Percentiles rank a stretch among this genome's conserved stretches.
Conservation (phyloP, 2,888 invertebrate species). For the Rhodophaea formosa region DNA sequence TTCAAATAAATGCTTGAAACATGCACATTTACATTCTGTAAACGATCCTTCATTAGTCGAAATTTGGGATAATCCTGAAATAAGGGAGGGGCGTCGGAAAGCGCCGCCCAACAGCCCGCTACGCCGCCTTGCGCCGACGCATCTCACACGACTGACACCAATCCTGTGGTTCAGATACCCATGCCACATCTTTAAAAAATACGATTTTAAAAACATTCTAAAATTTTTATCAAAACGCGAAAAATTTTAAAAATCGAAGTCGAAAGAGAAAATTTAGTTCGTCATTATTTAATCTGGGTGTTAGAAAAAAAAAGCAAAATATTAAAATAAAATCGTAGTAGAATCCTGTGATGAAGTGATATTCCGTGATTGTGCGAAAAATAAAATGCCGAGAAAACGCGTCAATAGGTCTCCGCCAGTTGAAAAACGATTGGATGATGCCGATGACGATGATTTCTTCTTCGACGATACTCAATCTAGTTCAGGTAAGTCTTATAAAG, state of each 20-base stretch:
- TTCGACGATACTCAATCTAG: constrained; percentile 72
- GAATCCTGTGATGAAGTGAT: constrained; percentile 33
- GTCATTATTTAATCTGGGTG: too few species aligned
- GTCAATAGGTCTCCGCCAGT: constrained; percentile 55
- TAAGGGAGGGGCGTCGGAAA: constrained; percentile 61
- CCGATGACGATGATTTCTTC: constrained; percentile 71
- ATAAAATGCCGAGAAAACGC: constrained; percentile 69
- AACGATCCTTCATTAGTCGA: constrained; percentile 43
- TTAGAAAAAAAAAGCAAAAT: too few species aligned
- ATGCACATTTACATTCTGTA: neutral
- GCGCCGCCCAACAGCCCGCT: constrained; percentile 62
- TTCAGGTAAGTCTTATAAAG: constrained; percentile 48
- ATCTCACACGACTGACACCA: constrained; percentile 57
- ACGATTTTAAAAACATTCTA: too few species aligned
- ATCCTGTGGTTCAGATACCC: constrained; percentile 33
- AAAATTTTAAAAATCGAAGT: too few species aligned
- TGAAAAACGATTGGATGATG: constrained; percentile 61
- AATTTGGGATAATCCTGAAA: constrained; percentile 35
- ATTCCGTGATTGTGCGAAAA: constrained; percentile 36
- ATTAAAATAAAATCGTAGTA: too few species aligned
- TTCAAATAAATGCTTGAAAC: too few species aligned
- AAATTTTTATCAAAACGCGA: too few species aligned
- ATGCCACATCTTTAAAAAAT: neutral
- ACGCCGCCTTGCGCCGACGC: constrained; percentile 64
- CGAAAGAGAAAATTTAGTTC: too few species aligned